These are phyloP conservation scores for Chrysolina haemoptera DNA, from an alignment of 2,888 invertebrate species.

Conservation along the genomic window DNA sequence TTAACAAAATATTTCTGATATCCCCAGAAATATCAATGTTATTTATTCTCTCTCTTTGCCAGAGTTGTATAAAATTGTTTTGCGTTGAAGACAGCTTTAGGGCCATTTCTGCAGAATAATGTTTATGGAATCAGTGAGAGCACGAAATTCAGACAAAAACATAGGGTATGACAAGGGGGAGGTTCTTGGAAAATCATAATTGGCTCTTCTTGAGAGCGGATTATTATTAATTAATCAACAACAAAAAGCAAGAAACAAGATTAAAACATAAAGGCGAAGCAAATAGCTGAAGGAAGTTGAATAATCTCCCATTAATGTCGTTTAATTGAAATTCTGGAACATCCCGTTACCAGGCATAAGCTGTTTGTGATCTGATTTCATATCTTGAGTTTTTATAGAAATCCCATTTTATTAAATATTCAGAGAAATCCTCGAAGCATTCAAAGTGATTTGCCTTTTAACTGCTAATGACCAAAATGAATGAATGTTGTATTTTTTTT, in stretches of 20 bases:
- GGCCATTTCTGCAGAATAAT: neutral
- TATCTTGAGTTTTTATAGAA: neutral
- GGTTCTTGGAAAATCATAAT: conserved; percentile 2
- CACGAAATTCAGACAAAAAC: neutral
- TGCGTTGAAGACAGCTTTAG: neutral
- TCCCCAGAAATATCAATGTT: too few species aligned
- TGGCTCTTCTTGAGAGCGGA: conserved; percentile 14
- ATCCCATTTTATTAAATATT: neutral
- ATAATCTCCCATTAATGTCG: conserved; percentile 18
- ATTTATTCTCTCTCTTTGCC: too few species aligned
- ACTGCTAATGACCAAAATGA: too few species aligned
- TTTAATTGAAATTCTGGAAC: conserved; percentile 15
- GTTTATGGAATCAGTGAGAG: too few species aligned
- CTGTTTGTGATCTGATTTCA: conserved; percentile 9
- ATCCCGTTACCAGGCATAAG: conserved; percentile 5
- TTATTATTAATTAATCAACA: conserved; percentile 23
- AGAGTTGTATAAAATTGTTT: too few species aligned
- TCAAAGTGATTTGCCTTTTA: too few species aligned
- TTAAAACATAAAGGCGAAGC: conserved; percentile 21
- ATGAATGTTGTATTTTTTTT: too few species aligned
- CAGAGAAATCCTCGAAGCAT: too few species aligned
- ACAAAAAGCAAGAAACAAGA: conserved; percentile 18
- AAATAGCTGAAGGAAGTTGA: conserved; percentile 17
- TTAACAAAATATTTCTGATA: too few species aligned
- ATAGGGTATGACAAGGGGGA: neutral